Conservation (phyloP, 2,888 invertebrate genomes). For the Cephus runcator region DNA sequence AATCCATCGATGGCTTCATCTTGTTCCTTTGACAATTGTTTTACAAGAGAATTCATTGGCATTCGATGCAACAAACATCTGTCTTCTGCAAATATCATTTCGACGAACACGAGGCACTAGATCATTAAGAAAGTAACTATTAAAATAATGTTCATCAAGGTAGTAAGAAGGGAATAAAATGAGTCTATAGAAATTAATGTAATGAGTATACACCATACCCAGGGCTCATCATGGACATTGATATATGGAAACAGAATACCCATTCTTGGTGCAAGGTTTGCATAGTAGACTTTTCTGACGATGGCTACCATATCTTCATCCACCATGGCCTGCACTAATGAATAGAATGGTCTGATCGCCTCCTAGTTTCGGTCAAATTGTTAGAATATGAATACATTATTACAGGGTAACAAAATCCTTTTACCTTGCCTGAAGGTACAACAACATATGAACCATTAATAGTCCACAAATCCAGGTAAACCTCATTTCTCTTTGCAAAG, state of each 20-base stretch:
- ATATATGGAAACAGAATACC: slow-evolving; percentile 40
- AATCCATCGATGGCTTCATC: slow-evolving; percentile 21
- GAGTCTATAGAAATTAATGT: neutral
- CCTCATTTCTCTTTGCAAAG: neutral
- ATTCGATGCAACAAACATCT: slow-evolving; percentile 20
- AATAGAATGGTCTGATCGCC: slow-evolving; percentile 37
- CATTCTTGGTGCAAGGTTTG: slow-evolving; percentile 33
- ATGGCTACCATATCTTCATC: slow-evolving; percentile 36
- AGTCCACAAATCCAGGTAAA: neutral
- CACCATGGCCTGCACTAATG: slow-evolving; percentile 40
- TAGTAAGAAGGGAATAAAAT: neutral
- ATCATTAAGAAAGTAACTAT: neutral
- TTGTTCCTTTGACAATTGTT: slow-evolving; percentile 21
- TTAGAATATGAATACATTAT: neutral
- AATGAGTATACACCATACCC: slow-evolving; percentile 29
- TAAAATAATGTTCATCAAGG: neutral
- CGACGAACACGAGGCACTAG: slow-evolving; percentile 30
- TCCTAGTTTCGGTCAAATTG: slow-evolving; percentile 14
- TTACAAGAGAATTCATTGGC: slow-evolving; percentile 21
- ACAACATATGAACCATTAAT: neutral
- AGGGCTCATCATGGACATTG: slow-evolving; percentile 34
- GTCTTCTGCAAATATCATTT: slow-evolving; percentile 29
- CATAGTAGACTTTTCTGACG: slow-evolving; percentile 34
- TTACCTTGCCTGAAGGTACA: neutral
- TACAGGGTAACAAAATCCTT: neutral